Conservation (phyloP, 2,113 vertebrate species). For the Ornithorhynchus anatinus region DNA sequence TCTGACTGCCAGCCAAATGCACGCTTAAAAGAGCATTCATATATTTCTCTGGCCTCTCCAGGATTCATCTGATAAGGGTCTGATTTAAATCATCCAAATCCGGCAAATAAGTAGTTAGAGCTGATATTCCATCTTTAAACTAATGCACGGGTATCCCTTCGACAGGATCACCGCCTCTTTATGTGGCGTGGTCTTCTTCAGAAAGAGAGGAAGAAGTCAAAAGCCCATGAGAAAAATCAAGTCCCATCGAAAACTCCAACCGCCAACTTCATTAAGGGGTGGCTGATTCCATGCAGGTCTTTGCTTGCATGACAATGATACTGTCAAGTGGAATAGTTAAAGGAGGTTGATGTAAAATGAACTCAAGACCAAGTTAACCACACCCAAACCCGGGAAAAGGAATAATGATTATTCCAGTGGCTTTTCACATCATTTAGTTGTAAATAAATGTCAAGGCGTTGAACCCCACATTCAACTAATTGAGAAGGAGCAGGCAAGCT, state of each 20-base stretch:
- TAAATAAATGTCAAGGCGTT: conserved; percentile 48
- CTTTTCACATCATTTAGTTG: conserved; percentile 38
- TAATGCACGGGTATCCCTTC: not conserved
- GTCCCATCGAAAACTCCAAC: conserved; percentile 3
- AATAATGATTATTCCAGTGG: conserved; percentile 47
- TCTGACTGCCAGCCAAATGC: conserved; percentile 31
- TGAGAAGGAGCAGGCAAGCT: conserved; percentile 47
- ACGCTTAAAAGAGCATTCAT: conserved; percentile 22
- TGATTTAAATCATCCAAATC: conserved; percentile 24
- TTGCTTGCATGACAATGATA: not conserved
- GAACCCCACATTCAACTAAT: conserved; percentile 51
- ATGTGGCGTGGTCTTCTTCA: not conserved
- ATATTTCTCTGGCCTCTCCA: not conserved
- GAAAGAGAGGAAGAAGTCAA: conserved; percentile 3
- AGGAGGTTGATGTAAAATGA: conserved; percentile 13
- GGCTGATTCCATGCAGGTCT: not conserved
- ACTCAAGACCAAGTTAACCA: conserved; percentile 28
- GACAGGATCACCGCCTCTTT: not conserved
- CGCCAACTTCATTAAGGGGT: not conserved
- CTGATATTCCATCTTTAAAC: not conserved
- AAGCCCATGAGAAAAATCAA: conserved; percentile 11
- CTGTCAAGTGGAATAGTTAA: conserved; percentile 1
- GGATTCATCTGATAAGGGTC: conserved; percentile 26
- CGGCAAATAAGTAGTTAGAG: not conserved
- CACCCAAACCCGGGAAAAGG: conserved; percentile 22